Conservation (phyloP, 35 echinoderm and acorn worm species). For the Lytechinus pictus region DNA sequence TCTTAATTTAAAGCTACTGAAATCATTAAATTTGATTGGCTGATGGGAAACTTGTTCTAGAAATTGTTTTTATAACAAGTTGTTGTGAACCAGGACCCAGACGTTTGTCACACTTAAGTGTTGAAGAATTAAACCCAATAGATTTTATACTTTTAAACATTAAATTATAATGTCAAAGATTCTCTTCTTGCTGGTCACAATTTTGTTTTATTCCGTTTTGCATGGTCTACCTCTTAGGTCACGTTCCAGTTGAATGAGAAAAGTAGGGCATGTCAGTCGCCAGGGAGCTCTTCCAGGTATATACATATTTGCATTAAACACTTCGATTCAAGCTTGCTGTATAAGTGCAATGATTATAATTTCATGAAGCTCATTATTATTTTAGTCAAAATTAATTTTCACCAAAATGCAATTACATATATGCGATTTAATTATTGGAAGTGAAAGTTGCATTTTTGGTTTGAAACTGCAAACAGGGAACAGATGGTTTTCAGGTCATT, state of each 20-base stretch:
- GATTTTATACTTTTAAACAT: too few species aligned
- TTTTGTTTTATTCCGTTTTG: too few species aligned
- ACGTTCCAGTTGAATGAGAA: not conserved
- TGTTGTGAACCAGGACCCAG: too few species aligned
- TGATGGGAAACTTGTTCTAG: too few species aligned
- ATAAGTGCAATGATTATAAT: not conserved
- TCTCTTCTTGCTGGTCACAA: too few species aligned
- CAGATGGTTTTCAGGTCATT: not conserved
- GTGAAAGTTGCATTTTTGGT: not conserved
- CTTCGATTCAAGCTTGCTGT: not conserved
- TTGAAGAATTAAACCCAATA: too few species aligned
- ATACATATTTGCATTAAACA: not conserved
- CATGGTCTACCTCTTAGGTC: not conserved
- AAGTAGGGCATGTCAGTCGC: not conserved
- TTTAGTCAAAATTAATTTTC: not conserved
- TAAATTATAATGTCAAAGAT: too few species aligned
- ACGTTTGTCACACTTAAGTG: too few species aligned
- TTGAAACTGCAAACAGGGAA: not conserved
- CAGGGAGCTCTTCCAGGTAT: not conserved
- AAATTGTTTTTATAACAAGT: too few species aligned
- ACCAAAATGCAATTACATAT: not conserved
- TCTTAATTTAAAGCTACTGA: too few species aligned
- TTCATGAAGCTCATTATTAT: slow-evolving; percentile 13
- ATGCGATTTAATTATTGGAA: not conserved
- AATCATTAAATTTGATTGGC: too few species aligned